Evolutionary conservation across 2,113 vertebrate species (phyloP), one percentile per base, ranked within the genome.

Genomic region (Muscicapa adusta): DNA sequence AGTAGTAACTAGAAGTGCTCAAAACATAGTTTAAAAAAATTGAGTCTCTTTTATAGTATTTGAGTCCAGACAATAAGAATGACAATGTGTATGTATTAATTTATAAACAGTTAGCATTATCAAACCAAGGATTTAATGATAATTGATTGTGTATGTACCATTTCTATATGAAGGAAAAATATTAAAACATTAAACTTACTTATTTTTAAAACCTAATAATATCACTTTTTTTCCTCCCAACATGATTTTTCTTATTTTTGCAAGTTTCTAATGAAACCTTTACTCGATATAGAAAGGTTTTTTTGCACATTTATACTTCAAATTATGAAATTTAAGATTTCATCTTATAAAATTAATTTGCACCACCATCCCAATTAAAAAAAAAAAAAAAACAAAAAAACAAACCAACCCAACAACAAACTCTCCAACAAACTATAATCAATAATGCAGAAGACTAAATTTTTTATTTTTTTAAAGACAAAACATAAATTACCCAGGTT

Each of bases 361-460:
- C 16, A 77, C 7, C 4, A 48, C 2, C 10, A 48, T 3, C 0
- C 5, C 2, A 25, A 25, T 2, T 3, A 18, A 62, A 45, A 70
- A 38, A 11, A 4, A 34, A 13, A 33, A 17, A 8, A 9, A 34
- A 33, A 22, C 19, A 33, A 17, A 8, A 9, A 34, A 33, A 22
- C 19, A 12, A 57, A 23, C 5, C 2, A 47, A 57, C 1, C 3
- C 14, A 75, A 25, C 3, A 53, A n/a, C 5, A 75, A 75, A 3
- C 2, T 0, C 6, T 2, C 4, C 14, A 26, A 19, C 1, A 74
- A 71, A 56, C 1, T 20, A 17, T 22, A 57, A 38, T 29, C 18
- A 38, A n/a, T 47, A 72, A 56, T 33, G 24, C 0, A 53, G 16
- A 3, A 53, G 24, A 56, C 12, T 38, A 22, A 34, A 5, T 1